Evolutionary conservation across 2,888 invertebrate species (phyloP).

Genomic region (Drosophila eohydei): DNA sequence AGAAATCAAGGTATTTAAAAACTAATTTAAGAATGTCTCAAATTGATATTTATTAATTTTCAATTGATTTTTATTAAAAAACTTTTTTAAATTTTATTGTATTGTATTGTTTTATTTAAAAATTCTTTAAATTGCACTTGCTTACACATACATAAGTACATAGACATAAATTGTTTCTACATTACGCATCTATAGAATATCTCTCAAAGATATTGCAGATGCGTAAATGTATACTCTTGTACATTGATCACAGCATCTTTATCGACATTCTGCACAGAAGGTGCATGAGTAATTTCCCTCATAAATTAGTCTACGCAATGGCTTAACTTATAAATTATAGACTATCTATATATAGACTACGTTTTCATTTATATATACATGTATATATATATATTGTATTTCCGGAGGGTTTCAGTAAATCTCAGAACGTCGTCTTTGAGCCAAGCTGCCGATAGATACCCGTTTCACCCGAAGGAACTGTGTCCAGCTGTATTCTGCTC

Average conservation of each 20-base stretch:
- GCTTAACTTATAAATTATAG: constrained; percentile 61
- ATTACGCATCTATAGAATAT: constrained; percentile 45
- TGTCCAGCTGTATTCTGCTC: constrained; percentile 61
- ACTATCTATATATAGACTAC: constrained; percentile 55
- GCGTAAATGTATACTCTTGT: constrained; percentile 53
- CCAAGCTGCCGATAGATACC: constrained; percentile 77
- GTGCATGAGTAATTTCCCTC: constrained; percentile 40
- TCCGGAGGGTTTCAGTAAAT: constrained; percentile 17
- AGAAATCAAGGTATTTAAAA: background rate
- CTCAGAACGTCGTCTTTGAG: constrained; percentile 67
- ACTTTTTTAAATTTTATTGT: too few relatives aligned
- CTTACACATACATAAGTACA: constrained; percentile 68
- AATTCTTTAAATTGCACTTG: constrained; percentile 45
- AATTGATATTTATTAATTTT: constrained; percentile 3
- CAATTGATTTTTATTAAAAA: constrained; percentile 36
- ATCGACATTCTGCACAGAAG: constrained; percentile 64
- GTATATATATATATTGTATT: constrained; percentile 47
- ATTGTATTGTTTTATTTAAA: constrained; percentile 28
- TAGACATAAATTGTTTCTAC: constrained; percentile 61
- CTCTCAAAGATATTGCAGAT: constrained; percentile 48
- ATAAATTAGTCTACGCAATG: constrained; percentile 57
- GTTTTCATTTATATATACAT: constrained; percentile 21
- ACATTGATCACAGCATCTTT: constrained; percentile 83
- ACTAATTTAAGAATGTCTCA: too few relatives aligned
- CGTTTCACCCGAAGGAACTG: constrained; percentile 66